Conservation (phyloP, 2,113 vertebrate genomes). For the Pterocles gutturalis region DNA sequence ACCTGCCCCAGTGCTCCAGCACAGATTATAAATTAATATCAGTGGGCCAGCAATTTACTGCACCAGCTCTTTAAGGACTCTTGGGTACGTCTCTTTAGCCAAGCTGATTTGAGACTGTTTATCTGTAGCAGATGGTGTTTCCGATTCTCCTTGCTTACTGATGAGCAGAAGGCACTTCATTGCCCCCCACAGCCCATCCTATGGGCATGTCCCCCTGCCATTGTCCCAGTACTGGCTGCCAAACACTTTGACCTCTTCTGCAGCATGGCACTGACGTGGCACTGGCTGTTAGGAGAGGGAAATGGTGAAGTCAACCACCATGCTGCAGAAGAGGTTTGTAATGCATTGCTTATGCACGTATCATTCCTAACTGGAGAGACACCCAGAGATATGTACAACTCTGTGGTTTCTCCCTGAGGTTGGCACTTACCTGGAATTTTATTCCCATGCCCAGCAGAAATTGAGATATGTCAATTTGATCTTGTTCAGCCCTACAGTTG, state of each 20-base stretch:
- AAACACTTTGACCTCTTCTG: background rate
- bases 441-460: background rate
- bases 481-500: background rate
- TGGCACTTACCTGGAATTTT: background rate
- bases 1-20: background rate
- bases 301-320: background rate
- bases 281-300: background rate
- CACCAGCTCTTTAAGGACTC: background rate
- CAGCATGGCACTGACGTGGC: background rate
- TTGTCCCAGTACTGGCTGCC: background rate
- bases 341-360: background rate
- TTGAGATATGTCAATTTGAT: background rate
- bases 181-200: background rate
- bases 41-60: background rate
- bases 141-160: background rate
- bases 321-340: background rate
- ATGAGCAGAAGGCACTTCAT: background rate
- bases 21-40: background rate
- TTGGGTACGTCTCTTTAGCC: background rate
- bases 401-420: background rate
- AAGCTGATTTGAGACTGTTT: conserved; percentile 16
- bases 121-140: background rate
- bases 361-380: background rate
- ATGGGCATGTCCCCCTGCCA: background rate
- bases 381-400: background rate